phyloP scores from a whole-genome alignment of 2,797 vertebrate species.

The Miichthys miiuy region DNA sequence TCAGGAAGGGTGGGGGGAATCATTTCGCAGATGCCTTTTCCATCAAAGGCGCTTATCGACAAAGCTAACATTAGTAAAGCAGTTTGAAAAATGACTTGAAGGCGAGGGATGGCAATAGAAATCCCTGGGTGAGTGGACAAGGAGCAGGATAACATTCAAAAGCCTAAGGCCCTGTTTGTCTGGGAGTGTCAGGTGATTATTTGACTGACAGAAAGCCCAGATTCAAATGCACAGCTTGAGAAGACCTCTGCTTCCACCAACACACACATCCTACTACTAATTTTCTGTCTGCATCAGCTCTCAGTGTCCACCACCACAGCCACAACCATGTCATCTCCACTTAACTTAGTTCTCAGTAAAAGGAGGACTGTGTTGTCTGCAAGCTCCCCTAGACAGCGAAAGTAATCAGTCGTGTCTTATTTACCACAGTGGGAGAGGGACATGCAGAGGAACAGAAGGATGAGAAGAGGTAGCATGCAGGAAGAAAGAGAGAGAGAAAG shows the following conservation, averaged over 20 bases:
- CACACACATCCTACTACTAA: conserved; percentile 35
- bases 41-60: conserved; percentile 79
- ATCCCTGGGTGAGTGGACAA: conserved; percentile 58
- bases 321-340: conserved; percentile 52
- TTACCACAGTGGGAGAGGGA: conserved; percentile 54
- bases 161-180: conserved; percentile 51
- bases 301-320: conserved; percentile 28
- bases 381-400: conserved; percentile 46
- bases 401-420: conserved; percentile 64
- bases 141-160: conserved; percentile 42
- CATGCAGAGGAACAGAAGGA: conserved; percentile 8
- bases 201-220: conserved; percentile 63
- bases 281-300: conserved; percentile 54
- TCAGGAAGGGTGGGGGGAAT: conserved; percentile 52
- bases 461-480: conserved; percentile 23
- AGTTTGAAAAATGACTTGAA: conserved; percentile 61
- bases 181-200: conserved; percentile 77
- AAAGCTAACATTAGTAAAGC: conserved; percentile 81
- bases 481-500: conserved; percentile 19
- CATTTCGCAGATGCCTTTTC: conserved; percentile 70
- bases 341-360: conserved; percentile 61
- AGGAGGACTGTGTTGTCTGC: conserved; percentile 42
- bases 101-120: conserved; percentile 55
- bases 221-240: conserved; percentile 65
- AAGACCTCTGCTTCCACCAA: conserved; percentile 43